Percentiles rank a stretch among this genome's conserved stretches.
phyloP scores from a whole-genome alignment of 1,140 invertebrate genomes.

The Saccostrea glomerata region DNA sequence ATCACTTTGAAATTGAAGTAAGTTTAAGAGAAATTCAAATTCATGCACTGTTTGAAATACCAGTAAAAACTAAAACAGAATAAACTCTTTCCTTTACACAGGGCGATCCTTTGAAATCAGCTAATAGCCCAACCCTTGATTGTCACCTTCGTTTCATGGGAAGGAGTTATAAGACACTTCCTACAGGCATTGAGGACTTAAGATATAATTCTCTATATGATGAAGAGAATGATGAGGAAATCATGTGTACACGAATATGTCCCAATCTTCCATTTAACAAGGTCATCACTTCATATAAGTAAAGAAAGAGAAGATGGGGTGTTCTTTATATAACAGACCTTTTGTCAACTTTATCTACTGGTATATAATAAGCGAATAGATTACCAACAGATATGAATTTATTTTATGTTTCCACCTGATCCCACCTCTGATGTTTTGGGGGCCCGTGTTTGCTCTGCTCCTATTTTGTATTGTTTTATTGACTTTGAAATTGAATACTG shows the following conservation, averaged over 20 bases:
- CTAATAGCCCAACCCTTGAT: background rate
- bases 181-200: background rate
- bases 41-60: too few relatives aligned
- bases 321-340: too few relatives aligned
- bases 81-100: background rate
- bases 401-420: too few relatives aligned
- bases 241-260: background rate
- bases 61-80: too few relatives aligned
- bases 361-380: too few relatives aligned
- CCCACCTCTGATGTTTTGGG: too few relatives aligned
- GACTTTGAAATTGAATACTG: too few relatives aligned
- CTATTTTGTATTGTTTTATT: too few relatives aligned
- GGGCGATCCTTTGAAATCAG: background rate
- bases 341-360: background rate
- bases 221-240: background rate
- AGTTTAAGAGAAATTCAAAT: background rate
- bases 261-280: background rate
- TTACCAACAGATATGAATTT: too few relatives aligned
- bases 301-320: background rate
- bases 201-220: background rate
- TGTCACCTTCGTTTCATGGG: constrained; percentile 5
- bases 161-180: background rate
- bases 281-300: background rate
- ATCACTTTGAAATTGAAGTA: constrained; percentile 7
- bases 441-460: too few relatives aligned